A percentile compares a stretch with the other conserved stretches of the same genome.
These are phyloP conservation scores for Coptodon rendalli DNA, from an alignment of 2,113 vertebrate species.

Conservation along the genomic window DNA sequence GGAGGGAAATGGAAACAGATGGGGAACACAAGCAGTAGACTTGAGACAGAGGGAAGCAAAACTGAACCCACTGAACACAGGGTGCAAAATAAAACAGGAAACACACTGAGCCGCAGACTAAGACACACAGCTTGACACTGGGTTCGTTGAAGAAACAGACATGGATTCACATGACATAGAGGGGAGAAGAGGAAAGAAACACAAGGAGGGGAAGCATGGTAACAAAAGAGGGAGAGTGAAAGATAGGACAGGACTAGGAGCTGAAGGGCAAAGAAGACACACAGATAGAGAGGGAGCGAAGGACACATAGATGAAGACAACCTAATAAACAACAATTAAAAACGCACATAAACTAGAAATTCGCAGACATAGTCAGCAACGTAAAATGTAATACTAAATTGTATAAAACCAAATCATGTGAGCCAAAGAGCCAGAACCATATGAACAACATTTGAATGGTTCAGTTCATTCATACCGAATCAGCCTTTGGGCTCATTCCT, in stretches of 20 bases:
- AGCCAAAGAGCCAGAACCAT: background rate
- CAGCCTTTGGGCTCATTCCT: background rate
- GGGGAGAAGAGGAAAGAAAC: background rate
- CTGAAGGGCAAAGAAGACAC: background rate
- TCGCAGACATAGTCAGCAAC: rapidly evolving
- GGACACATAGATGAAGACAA: background rate
- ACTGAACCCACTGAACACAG: background rate
- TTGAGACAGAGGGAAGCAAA: background rate
- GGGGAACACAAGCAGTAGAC: background rate
- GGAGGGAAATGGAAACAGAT: background rate
- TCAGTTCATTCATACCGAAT: background rate
- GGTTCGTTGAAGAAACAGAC: background rate
- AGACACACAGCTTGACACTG: background rate
- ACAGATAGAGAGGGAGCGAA: background rate
- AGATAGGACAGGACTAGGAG: background rate
- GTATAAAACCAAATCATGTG: background rate
- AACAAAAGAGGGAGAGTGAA: background rate
- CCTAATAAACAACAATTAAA: background rate
- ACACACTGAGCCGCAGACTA: background rate
- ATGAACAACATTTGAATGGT: background rate
- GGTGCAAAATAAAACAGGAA: background rate
- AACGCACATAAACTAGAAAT: background rate
- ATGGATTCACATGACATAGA: background rate
- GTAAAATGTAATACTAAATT: background rate
- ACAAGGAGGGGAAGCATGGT: background rate